Evolutionary conservation across 1,140 invertebrate species (phyloP).

Genomic region (Venturia canescens): DNA sequence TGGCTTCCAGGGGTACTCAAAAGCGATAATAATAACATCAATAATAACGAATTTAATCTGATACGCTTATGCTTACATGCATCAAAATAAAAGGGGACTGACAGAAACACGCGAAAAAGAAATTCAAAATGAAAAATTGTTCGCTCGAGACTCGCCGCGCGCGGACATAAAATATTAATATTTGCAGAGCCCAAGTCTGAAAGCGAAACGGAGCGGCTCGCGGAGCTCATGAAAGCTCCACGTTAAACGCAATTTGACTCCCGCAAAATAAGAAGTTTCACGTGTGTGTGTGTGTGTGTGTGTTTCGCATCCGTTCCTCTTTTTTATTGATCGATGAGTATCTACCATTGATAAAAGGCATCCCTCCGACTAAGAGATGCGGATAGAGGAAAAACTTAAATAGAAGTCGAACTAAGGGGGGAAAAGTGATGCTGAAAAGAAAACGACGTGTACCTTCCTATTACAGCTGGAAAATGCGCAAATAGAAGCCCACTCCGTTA

Average conservation of each 20-base stretch:
- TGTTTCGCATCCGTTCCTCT: too few relatives aligned
- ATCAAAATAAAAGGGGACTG: too few relatives aligned
- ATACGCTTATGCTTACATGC: too few relatives aligned
- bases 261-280: not conserved
- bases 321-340: not conserved
- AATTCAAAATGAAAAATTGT: too few relatives aligned
- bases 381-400: not conserved
- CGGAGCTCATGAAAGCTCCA: too few relatives aligned
- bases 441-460: conserved; percentile 23
- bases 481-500: conserved; percentile 43
- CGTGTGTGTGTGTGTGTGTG: not conserved
- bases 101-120: too few relatives aligned
- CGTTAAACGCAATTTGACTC: not conserved
- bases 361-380: not conserved
- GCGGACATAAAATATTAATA: too few relatives aligned
- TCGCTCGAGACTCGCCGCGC: too few relatives aligned
- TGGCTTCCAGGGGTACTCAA: not conserved
- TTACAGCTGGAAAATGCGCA: conserved; percentile 31
- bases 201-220: too few relatives aligned
- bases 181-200: too few relatives aligned
- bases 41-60: not conserved
- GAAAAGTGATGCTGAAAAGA: conserved; percentile 30
- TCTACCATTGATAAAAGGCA: not conserved
- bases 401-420: conserved; percentile 11
- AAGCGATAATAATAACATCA: conserved; percentile 3